Base-by-base conservation (phyloP, 2,113 vertebrate species). In the Tylochromis polylepis region DNA sequence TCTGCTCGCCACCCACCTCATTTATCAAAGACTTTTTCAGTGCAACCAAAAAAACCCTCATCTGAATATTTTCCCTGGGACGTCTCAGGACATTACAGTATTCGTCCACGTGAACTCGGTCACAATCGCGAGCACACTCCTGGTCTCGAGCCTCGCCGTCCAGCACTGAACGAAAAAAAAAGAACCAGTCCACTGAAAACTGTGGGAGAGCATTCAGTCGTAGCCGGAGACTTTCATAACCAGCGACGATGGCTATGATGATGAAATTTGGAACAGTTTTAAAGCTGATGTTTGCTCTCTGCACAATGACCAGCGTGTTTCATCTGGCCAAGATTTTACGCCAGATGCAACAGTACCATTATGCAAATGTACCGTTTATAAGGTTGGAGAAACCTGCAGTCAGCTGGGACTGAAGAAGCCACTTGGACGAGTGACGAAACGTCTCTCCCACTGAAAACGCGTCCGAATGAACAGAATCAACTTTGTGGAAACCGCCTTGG, bases 401-500 rank as follows among this genome's bases (percentile, higher is more conserved):
- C 34, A 67, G 34, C 34, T 65, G 34, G 11, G 34, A 34, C 6
- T 8, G 20, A 1, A 67, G 60, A n/a, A 2, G 60, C 3, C 34
- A 8, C 60, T 34, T 38, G 60, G 2, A 38, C 7, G 18, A 38
- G 11, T 38, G 62, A 65, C 5, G 60, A 38, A 65, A 65, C 5
- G 0, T 65, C 38, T 65, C 60, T 65, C 34, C 60, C 20, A 65
- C 60, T 38, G 34, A 65, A 38, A 38, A 65, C 6, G 14, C 60
- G 0, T 65, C 34, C 60, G n/a, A 18, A 12, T 36, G 36, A 8
- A 65, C 60, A 22, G 20, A 38, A 22, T 2, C 36, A 67, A 38
- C 34, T 67, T 38, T 67, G 12, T 8, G 20, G 60, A 20, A 58
- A 0, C 22, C 2, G 1, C 55, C n/a, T 14, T 0, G 22, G 55